phyloP scores from a whole-genome alignment of 2,888 invertebrate genomes.

The Drosophila fulvimacula region DNA sequence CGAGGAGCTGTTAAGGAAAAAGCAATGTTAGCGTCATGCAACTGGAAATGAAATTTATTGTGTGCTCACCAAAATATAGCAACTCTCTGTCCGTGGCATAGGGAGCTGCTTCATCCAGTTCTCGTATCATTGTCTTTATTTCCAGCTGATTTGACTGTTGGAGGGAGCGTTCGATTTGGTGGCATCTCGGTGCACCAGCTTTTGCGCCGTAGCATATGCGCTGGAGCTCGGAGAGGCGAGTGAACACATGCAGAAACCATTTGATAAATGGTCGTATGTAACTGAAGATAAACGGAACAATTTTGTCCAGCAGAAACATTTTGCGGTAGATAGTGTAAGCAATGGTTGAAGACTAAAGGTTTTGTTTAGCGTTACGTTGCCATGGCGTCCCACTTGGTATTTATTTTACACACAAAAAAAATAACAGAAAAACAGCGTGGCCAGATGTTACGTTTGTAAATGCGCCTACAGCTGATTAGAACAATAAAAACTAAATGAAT shows the following conservation, averaged over 20 bases:
- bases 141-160: slow-evolving; percentile 88
- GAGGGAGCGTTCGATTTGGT: slow-evolving; percentile 91
- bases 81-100: slow-evolving; percentile 81
- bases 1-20: slow-evolving; percentile 85
- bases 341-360: slow-evolving; percentile 4
- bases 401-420: not conserved
- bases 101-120: slow-evolving; percentile 86
- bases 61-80: slow-evolving; percentile 81
- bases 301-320: slow-evolving; percentile 68
- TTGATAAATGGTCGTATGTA: slow-evolving; percentile 94
- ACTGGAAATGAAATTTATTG: not conserved
- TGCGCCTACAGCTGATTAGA: slow-evolving; percentile 2
- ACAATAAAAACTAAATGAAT: slow-evolving; percentile 8
- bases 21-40: not conserved
- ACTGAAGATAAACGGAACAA: slow-evolving; percentile 86
- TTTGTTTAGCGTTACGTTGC: slow-evolving; percentile 41
- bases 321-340: slow-evolving; percentile 10
- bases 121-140: slow-evolving; percentile 89
- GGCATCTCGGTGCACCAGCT: slow-evolving; percentile 89
- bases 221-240: slow-evolving; percentile 95
- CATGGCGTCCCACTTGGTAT: slow-evolving; percentile 36
- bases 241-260: slow-evolving; percentile 94
- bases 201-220: slow-evolving; percentile 93
- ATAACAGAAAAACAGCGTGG: not conserved
- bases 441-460: not conserved